Conservation (phyloP, 2,888 invertebrate genomes). For the Nomada hirtipes region DNA sequence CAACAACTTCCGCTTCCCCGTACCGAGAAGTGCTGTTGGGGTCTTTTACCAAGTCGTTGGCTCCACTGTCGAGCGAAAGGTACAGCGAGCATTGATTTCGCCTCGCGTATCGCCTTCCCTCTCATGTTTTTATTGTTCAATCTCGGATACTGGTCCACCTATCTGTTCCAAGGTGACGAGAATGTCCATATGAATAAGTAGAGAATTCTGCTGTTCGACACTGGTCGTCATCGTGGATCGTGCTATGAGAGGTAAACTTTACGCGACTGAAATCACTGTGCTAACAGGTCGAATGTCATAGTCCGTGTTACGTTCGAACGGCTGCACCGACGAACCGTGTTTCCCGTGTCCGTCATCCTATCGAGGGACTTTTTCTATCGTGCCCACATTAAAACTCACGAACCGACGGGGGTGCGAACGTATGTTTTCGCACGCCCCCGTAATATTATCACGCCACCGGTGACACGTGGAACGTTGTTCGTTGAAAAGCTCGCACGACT, state of each 20-base stretch:
- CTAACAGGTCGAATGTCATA: too few species aligned
- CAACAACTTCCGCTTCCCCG: constrained; percentile 67
- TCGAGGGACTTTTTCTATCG: too few species aligned
- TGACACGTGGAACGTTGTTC: not conserved
- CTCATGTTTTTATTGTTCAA: constrained; percentile 97
- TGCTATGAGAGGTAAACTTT: too few species aligned
- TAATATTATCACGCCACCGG: too few species aligned
- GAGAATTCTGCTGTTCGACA: not conserved
- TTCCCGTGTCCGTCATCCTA: too few species aligned
- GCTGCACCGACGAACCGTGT: too few species aligned
- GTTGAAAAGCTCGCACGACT: not conserved
- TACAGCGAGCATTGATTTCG: constrained; percentile 94
- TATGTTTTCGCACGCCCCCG: too few species aligned
- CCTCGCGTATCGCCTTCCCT: constrained; percentile 97
- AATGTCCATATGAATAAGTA: constrained; percentile 93
- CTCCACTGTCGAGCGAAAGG: constrained; percentile 79
- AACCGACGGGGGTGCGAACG: too few species aligned
- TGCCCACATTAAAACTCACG: too few species aligned
- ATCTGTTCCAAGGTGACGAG: constrained; percentile 91
- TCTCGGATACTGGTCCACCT: constrained; percentile 96
- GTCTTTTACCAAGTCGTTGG: constrained; percentile 75
- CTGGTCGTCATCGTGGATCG: too few species aligned
- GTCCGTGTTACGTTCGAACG: too few species aligned
- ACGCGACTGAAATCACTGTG: too few species aligned
- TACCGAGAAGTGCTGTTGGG: constrained; percentile 74